phyloP scores from a whole-genome alignment of 2,113 vertebrate species.

The Aptenodytes forsteri region DNA sequence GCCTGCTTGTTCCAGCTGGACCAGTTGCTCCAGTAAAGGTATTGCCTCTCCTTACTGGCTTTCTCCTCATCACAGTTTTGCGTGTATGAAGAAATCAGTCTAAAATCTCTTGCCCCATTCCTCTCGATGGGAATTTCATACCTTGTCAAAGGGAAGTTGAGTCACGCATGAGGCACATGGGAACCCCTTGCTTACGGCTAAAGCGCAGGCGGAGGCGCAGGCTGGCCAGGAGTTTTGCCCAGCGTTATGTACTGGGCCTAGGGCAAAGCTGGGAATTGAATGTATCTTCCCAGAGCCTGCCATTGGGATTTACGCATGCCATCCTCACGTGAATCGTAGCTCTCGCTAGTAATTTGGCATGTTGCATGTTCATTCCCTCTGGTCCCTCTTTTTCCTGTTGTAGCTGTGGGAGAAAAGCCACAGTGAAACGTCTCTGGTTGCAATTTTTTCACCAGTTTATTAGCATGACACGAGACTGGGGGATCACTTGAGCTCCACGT shows the following conservation, averaged over 20 bases:
- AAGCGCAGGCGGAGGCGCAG: neutral
- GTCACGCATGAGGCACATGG: neutral
- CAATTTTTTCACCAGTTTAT: neutral
- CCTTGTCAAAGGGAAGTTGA: neutral
- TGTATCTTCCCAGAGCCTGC: neutral
- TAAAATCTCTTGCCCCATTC: neutral
- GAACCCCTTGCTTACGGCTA: neutral
- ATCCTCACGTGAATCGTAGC: accelerated
- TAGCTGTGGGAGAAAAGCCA: neutral
- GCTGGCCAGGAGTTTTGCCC: neutral
- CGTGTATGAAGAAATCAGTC: neutral
- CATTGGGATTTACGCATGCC: neutral
- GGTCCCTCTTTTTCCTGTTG: neutral
- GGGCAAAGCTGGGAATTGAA: neutral
- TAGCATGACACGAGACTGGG: neutral
- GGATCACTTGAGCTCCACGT: too few relatives aligned
- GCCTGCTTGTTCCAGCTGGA: neutral
- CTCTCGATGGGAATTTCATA: neutral
- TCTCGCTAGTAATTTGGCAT: neutral
- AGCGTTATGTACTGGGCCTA: neutral
- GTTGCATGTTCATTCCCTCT: neutral
- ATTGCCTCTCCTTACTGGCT: neutral
- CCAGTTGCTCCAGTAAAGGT: neutral
- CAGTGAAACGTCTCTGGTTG: neutral
- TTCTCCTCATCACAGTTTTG: neutral